These are phyloP conservation scores for Catharus ustulatus DNA, from an alignment of 2,797 vertebrate species.

Conservation along the genomic window DNA sequence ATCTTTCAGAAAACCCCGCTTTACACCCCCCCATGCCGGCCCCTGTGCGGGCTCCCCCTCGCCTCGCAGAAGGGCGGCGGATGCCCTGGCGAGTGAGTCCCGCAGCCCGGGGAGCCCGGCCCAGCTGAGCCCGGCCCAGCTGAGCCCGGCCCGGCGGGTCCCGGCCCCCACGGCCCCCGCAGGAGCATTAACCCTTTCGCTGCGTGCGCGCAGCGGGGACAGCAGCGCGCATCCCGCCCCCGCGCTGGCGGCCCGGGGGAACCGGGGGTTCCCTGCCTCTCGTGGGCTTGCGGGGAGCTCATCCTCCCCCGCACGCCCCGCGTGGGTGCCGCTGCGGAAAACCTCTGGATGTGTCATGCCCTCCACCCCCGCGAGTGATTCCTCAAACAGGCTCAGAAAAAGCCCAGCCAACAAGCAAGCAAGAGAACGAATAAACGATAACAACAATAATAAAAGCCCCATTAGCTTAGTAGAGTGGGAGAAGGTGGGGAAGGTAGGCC, in stretches of 20 bases:
- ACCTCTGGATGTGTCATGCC: background rate
- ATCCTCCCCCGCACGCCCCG: background rate
- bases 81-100: conserved; percentile 11
- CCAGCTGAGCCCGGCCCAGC: background rate
- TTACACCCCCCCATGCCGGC: conserved; percentile 3
- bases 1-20: conserved; percentile 9
- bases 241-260: background rate
- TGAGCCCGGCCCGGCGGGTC: background rate
- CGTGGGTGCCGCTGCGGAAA: background rate
- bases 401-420: background rate
- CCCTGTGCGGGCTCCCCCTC: conserved; percentile 1
- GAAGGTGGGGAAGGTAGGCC: background rate
- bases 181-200: background rate
- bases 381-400: background rate
- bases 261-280: background rate
- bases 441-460: background rate
- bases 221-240: background rate
- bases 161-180: background rate
- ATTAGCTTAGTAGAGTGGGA: background rate
- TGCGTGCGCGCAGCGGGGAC: background rate
- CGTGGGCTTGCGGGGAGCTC: background rate
- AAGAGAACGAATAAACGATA: background rate
- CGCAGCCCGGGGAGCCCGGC: background rate
- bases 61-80: background rate
- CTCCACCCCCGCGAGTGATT: background rate